Percentiles rank a stretch among this genome's conserved stretches.
Evolutionary conservation across 2,888 invertebrate species (phyloP).

Genomic region (Agonopterix heracliana): DNA sequence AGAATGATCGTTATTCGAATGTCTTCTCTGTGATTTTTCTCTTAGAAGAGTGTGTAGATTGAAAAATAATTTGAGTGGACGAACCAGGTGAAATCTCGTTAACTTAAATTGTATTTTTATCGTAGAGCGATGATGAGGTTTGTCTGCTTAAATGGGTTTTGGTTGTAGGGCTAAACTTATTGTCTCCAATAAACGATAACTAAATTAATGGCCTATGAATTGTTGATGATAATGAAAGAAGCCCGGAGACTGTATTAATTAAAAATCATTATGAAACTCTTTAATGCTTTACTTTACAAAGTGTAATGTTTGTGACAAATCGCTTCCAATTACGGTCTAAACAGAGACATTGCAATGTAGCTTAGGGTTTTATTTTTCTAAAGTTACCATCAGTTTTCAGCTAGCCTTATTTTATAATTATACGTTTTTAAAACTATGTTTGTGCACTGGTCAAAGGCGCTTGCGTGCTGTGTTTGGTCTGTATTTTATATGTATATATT

Average conservation of each 20-base stretch:
- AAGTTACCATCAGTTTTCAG: constrained; percentile 74
- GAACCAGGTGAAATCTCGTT: neutral
- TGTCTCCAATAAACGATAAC: neutral
- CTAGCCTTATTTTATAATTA: constrained; percentile 61
- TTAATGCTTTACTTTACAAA: constrained; percentile 9
- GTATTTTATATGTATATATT: constrained; percentile 38
- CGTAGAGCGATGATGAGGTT: no score
- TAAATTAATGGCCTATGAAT: neutral
- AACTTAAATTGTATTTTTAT: neutral
- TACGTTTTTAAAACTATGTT: constrained; percentile 47
- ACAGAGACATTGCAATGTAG: constrained; percentile 64
- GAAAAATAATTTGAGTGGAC: constrained; percentile 8
- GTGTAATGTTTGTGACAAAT: constrained; percentile 15
- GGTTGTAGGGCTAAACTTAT: neutral
- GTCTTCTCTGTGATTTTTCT: constrained; percentile 13
- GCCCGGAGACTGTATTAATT: constrained; percentile 7
- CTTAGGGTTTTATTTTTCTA: constrained; percentile 59
- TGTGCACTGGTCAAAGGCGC: constrained; percentile 53
- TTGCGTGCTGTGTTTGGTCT: constrained; percentile 41
- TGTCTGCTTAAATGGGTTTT: no score
- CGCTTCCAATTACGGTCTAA: constrained; percentile 47
- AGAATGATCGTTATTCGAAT: constrained; percentile 21
- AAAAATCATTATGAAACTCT: constrained; percentile 17
- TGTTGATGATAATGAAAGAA: neutral
- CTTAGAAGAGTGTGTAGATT: constrained; percentile 11